Percentiles rank a stretch among this genome's conserved stretches.
These are phyloP conservation scores for Paramormyrops kingsleyae DNA, from an alignment of 2,113 vertebrate species.

Conservation along the genomic window DNA sequence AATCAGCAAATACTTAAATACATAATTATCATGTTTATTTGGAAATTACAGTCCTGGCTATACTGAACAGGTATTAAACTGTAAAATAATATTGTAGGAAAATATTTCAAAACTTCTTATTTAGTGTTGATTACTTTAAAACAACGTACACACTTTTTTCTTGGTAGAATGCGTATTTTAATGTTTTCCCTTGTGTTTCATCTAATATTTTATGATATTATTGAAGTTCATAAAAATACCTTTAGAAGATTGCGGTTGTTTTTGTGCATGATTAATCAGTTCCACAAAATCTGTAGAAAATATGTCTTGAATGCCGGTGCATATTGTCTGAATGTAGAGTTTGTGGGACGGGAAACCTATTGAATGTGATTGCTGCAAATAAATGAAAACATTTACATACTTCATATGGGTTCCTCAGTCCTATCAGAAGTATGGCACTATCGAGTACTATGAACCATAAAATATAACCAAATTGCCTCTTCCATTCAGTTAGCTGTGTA, in stretches of 20 bases:
- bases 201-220: neutral
- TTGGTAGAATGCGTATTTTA: neutral
- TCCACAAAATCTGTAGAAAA: neutral
- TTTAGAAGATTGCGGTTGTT: neutral
- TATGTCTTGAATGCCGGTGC: neutral
- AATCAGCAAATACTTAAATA: neutral
- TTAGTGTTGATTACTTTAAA: neutral
- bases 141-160: neutral
- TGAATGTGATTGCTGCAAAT: neutral
- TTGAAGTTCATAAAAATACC: neutral
- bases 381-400: neutral
- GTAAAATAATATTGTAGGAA: neutral
- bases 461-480: neutral
- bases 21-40: neutral
- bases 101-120: neutral
- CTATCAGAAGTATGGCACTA: neutral
- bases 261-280: neutral
- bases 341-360: neutral
- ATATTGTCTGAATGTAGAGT: neutral
- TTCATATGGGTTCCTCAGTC: neutral
- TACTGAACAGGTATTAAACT: neutral
- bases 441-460: neutral
- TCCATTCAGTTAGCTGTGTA: neutral
- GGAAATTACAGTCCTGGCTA: neutral
- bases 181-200: neutral